phyloP scores from a whole-genome alignment of 2,888 invertebrate genomes.

The Myopa testacea region DNA sequence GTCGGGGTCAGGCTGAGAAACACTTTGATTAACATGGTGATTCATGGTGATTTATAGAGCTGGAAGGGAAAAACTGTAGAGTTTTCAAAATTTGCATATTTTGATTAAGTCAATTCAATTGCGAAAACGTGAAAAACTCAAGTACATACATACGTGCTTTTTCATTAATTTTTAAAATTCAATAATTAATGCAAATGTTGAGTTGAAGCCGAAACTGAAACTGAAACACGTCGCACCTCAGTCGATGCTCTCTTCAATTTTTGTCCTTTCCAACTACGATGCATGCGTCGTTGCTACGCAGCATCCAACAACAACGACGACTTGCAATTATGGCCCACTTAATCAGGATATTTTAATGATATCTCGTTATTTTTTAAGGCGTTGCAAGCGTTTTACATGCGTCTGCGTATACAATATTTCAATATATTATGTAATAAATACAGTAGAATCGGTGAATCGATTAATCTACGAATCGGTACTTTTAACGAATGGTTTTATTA shows the following conservation, averaged over 20 bases:
- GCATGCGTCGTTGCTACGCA: neutral
- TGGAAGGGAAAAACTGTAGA: too few relatives aligned
- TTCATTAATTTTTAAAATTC: too few relatives aligned
- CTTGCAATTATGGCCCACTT: slow-evolving; percentile 6
- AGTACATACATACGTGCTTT: too few relatives aligned
- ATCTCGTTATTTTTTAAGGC: slow-evolving; percentile 19
- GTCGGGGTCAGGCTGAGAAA: too few relatives aligned
- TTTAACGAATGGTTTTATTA: slow-evolving; percentile 11
- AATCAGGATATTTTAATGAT: slow-evolving; percentile 12
- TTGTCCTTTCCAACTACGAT: neutral
- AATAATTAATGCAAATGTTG: too few relatives aligned
- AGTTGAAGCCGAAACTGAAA: too few relatives aligned
- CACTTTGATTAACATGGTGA: too few relatives aligned
- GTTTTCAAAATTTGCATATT: too few relatives aligned
- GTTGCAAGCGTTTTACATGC: neutral
- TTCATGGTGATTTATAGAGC: too few relatives aligned
- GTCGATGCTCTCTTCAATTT: neutral
- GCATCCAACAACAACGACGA: neutral
- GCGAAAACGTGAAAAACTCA: too few relatives aligned
- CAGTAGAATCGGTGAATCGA: neutral
- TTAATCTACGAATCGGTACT: neutral
- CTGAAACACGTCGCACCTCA: too few relatives aligned
- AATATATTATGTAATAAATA: neutral
- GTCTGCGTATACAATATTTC: neutral
- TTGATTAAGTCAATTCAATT: too few relatives aligned